Evolutionary conservation across 1,140 invertebrate genomes (phyloP).

Genomic region (Scaptomyza montana): DNA sequence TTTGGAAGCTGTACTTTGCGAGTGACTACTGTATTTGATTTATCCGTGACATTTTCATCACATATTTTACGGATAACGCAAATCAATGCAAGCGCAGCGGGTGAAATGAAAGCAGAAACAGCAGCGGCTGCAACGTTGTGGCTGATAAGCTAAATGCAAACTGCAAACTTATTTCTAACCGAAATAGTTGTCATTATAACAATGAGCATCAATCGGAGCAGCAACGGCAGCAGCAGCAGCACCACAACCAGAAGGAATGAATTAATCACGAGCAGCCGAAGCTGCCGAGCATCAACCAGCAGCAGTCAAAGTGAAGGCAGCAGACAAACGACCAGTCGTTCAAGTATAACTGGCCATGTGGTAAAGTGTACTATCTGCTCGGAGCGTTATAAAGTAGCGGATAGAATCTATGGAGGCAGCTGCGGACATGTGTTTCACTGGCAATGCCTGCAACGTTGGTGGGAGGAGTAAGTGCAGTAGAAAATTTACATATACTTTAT

Average conservation of each 20-base stretch:
- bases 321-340: too few species aligned
- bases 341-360: background rate
- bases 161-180: background rate
- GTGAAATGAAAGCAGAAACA: background rate
- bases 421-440: conserved; percentile 67
- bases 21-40: background rate
- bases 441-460: conserved; percentile 57
- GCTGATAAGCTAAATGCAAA: conserved; percentile 21
- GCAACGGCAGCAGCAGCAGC: background rate
- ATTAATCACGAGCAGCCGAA: background rate
- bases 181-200: conserved; percentile 5
- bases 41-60: background rate
- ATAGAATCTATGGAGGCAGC: conserved; percentile 49
- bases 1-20: too few species aligned
- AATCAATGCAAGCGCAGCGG: background rate
- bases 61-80: background rate
- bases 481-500: too few species aligned
- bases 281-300: too few species aligned
- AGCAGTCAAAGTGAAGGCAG: too few species aligned
- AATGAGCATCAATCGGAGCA: conserved; percentile 25
- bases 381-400: conserved; percentile 43
- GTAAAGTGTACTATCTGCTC: conserved; percentile 58
- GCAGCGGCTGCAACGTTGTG: too few species aligned
- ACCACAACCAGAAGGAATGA: background rate
- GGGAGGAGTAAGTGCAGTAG: conserved; percentile 46